These are phyloP conservation scores for Dasyprocta punctata DNA, from an alignment of 2,113 vertebrate species.

Conservation along the genomic window DNA sequence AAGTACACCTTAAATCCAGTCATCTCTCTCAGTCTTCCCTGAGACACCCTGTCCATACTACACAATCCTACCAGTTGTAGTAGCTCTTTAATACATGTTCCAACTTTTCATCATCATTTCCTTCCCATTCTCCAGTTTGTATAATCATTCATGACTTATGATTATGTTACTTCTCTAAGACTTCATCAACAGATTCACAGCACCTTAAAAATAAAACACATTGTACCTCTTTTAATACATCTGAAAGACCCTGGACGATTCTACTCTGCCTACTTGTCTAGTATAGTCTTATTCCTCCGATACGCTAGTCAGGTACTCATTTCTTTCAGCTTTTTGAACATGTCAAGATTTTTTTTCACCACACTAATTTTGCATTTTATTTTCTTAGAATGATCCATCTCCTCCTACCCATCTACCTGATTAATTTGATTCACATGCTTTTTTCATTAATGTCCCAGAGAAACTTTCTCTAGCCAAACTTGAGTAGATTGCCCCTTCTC, in stretches of 20 bases:
- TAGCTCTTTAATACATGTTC: not conserved
- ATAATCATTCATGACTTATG: not conserved
- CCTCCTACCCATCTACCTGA: not conserved
- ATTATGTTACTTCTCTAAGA: not conserved
- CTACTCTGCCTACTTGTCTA: not conserved
- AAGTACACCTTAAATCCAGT: not conserved
- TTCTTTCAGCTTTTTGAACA: not conserved
- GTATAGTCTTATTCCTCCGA: not conserved
- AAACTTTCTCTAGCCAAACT: not conserved
- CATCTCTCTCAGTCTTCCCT: too few relatives aligned
- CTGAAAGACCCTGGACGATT: not conserved
- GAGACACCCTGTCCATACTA: not conserved
- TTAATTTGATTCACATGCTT: not conserved
- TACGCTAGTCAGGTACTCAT: not conserved
- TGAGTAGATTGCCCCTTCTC: not conserved
- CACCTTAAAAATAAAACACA: not conserved
- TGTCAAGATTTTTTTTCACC: not conserved
- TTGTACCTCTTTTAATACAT: not conserved
- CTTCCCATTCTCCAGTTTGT: not conserved
- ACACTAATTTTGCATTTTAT: not conserved
- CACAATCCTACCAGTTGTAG: not conserved
- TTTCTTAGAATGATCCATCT: not conserved
- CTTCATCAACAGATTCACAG: not conserved
- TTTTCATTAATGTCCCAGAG: not conserved
- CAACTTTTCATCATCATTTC: not conserved